Conservation (phyloP, 2,113 vertebrate species). For the Clarias macrocephalus region DNA sequence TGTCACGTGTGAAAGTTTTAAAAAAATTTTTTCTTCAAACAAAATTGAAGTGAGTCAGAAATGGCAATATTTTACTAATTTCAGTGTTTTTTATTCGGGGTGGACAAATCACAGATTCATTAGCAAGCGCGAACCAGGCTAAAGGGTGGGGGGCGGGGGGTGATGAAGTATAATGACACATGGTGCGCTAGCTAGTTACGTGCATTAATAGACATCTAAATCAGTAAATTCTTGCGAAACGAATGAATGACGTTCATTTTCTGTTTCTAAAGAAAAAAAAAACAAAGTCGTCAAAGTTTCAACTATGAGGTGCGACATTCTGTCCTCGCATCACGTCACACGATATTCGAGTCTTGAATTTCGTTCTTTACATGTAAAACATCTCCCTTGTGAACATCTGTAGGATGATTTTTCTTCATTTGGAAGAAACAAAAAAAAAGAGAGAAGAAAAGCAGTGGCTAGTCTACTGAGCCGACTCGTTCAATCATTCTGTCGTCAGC, state of each 20-base stretch:
- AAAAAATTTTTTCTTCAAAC: background rate
- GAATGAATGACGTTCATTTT: background rate
- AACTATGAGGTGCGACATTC: background rate
- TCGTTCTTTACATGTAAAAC: background rate
- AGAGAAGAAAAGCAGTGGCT: background rate
- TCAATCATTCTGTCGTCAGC: background rate
- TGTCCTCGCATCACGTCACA: background rate
- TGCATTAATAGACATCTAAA: background rate
- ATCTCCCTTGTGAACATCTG: background rate
- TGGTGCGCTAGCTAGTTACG: background rate
- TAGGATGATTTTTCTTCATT: background rate
- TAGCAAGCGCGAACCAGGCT: background rate
- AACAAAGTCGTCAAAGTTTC: background rate
- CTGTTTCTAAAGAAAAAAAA: background rate
- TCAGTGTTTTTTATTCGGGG: slow-evolving; percentile 7
- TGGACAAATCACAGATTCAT: background rate
- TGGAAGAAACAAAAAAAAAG: background rate
- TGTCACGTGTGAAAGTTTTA: slow-evolving; percentile 31
- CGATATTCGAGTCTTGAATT: background rate
- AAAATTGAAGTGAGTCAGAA: slow-evolving; percentile 58
- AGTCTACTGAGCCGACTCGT: background rate
- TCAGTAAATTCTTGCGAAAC: background rate
- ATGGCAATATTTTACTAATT: slow-evolving; percentile 57
- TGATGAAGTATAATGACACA: background rate
- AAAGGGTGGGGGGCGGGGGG: too few species aligned